A percentile compares a stretch with the other conserved stretches of the same genome.
These are phyloP conservation scores for honey bee (Apis mellifera) DNA, from an alignment of 1,140 invertebrate genomes.

Conservation along the genomic window Amel_HAv3.1 CM009941.2:420001-420500, in stretches of 20 bases:
- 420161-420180: constrained; percentile 22
- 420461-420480: constrained; percentile 29
- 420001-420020: background rate
- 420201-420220: constrained; percentile 31
- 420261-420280: constrained; percentile 14
- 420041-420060: background rate
- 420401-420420: background rate
- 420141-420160: background rate
- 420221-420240: constrained; percentile 14
- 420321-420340: background rate
- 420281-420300: background rate
- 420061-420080: background rate
- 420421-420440: constrained; percentile 38
- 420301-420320: background rate
- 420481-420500: constrained; percentile 42
- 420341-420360: constrained; percentile 24
- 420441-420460: constrained; percentile 54
- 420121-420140: constrained; percentile 5
- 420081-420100: background rate
- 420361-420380: constrained; percentile 50
- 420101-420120: constrained; percentile 1
- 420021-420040: background rate
- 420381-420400: constrained; percentile 39
- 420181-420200: constrained; percentile 47
- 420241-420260: constrained; percentile 16